A percentile compares a stretch with the other conserved stretches of the same genome.
Conservation (phyloP, 2,888 invertebrate species). For the Micropterix aruncella region DNA sequence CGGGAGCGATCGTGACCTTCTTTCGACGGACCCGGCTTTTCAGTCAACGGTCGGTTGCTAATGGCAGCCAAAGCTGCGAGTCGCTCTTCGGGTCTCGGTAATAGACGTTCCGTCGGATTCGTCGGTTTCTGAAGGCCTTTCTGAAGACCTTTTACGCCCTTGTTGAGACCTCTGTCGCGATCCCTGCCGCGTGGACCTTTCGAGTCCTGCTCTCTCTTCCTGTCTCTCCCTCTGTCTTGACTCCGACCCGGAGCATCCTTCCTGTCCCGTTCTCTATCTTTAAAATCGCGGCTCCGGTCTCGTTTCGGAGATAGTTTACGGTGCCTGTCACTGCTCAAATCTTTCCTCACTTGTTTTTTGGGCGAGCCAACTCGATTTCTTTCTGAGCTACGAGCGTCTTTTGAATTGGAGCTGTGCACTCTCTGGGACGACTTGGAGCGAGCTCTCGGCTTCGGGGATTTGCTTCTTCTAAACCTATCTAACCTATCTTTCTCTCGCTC, state of each 20-base stretch:
- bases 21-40: constrained; percentile 32
- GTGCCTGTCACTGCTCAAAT: constrained; percentile 28
- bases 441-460: constrained; percentile 30
- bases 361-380: constrained; percentile 35
- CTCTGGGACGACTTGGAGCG: constrained; percentile 29
- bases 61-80: constrained; percentile 43
- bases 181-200: constrained; percentile 36
- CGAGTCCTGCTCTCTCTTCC: constrained; percentile 36
- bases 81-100: constrained; percentile 49
- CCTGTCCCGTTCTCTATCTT: constrained; percentile 45
- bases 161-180: constrained; percentile 26
- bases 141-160: constrained; percentile 18
- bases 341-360: constrained; percentile 29
- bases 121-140: constrained; percentile 44
- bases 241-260: constrained; percentile 53
- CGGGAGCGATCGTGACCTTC: constrained; percentile 34
- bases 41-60: constrained; percentile 31
- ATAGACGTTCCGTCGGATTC: constrained; percentile 43
- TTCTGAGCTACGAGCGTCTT: constrained; percentile 32
- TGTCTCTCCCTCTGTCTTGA: constrained; percentile 43
- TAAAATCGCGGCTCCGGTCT: constrained; percentile 35
- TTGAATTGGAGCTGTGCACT: constrained; percentile 25
- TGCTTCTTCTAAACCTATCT: constrained; percentile 27
- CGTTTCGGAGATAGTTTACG: constrained; percentile 28
- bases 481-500: constrained; percentile 34